Base-by-base conservation (phyloP, 2,113 vertebrate genomes). In the Chinchilla lanigera region DNA sequence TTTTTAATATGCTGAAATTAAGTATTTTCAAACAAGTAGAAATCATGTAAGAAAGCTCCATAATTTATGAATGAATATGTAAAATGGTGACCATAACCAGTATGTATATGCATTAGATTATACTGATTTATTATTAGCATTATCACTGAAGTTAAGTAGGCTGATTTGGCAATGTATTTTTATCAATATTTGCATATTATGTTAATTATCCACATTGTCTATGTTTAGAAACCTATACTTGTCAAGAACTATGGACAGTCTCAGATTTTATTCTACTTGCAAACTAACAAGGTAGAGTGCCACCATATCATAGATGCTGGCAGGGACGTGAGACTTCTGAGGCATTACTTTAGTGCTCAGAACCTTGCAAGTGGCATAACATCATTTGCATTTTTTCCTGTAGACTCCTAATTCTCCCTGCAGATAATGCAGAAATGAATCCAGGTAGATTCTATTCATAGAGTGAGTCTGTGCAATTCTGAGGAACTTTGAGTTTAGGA, bases 121-220 rank as follows among this genome's bases (percentile, higher is more conserved):
- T 19, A n/a, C 2, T 10, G 41, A 26, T 81, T 41, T 41, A 26
- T 56, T 83, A 38, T 26, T 14, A 22, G 89, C 7, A 3, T 75
- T 50, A 93, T 82, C 60, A 33, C 13, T 44, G 41, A 54, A 60
- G 12, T 52, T 63, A 61, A 56, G 38, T 58, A 67, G 93, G 17
- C 73, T 38, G 50, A 80, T 73, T 82, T 84, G 17, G 24, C 30
- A 61, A 28, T 94, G 47, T 56, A 71, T 89, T 84, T 97, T 86
- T 88, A 89, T 86, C 82, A 82, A 1, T 56, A 88, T 94, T 88
- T 91, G 35, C 33, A 38, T 86, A 38, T 86, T 86, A 77, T n/a
- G 17, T 82, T 89, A 82, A 85, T 26, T 90, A 65, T 75, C 60
- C 61, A 94, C 44, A 28, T 75, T 75, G 24, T 47, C 28, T 75